Percentiles rank a stretch among this genome's conserved stretches.
Conservation (phyloP, 2,888 invertebrate genomes). For the Trachelus troglodyta region DNA sequence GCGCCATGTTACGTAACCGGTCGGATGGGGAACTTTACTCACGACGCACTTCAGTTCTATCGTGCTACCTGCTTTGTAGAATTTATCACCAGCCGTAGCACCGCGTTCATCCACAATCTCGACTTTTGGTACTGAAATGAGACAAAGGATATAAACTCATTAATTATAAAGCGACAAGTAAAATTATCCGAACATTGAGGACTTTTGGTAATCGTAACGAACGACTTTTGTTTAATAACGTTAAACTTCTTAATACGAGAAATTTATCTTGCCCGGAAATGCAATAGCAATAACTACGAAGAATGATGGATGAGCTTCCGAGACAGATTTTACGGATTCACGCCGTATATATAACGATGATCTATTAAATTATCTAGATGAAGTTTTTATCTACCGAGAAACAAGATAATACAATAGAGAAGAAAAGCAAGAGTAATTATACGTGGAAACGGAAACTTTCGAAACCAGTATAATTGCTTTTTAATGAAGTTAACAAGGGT, state of each 20-base stretch:
- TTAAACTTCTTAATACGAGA: background rate
- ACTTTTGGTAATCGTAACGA: background rate
- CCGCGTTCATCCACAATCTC: conserved; percentile 85
- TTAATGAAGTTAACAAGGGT: background rate
- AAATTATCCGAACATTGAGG: background rate
- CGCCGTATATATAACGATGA: background rate
- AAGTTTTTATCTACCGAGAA: background rate
- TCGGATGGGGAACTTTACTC: conserved; percentile 82
- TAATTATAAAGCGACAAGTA: too few species aligned
- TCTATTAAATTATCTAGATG: background rate
- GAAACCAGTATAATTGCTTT: background rate
- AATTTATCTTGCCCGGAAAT: background rate
- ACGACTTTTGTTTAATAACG: background rate
- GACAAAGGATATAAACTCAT: conserved; percentile 16
- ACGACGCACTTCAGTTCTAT: conserved; percentile 85
- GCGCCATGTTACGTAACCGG: conserved; percentile 82
- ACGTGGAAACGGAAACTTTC: background rate
- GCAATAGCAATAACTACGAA: background rate
- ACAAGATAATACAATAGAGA: background rate
- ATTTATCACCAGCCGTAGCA: conserved; percentile 80
- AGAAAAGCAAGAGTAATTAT: background rate
- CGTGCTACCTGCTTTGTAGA: conserved; percentile 85
- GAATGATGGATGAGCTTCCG: background rate
- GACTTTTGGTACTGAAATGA: conserved; percentile 79
- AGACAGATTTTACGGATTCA: background rate